Base-by-base conservation (phyloP, 2,888 invertebrate species). In the Leptogaster cylindrica region DNA sequence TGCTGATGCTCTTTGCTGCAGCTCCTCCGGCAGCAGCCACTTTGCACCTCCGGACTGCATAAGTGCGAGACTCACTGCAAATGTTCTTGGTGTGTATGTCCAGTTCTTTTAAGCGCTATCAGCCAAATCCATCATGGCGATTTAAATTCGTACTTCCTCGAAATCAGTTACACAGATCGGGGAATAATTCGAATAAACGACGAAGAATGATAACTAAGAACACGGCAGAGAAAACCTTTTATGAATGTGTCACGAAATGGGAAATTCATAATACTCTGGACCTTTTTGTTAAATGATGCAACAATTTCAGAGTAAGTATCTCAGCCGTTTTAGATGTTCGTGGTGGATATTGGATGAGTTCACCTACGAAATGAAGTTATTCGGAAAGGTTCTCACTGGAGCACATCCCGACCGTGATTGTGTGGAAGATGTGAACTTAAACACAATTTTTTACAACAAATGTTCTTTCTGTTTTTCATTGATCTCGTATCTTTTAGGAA, bases 111-210 rank as follows among this genome's bases (percentile, higher is more conserved):
- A 41, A 20, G 27, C 20, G 25, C 5, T 65, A 65, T 65, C 65
- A 20, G 18, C 20, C 10, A 51, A 65, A 51, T 50, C 36, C 65
- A 65, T 65, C 65, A 51, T 51, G 25, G 33, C 66, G 68, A 69
- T 69, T 69, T 69, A 63, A 69, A 66, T 69, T 69, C 61, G 68
- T 66, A 66, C 66, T 69, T 69, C 68, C 50, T 50, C 66, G 68
- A 69, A 69, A 69, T 69, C 68, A 51, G 36, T 4, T 65, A 36
- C 55, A 55, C 18, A 55, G 36, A 55, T 55, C 55, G 23, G 36
- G 55, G 39, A 55, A 55, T 55, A 41, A 41, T 41, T 41, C 41
- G 41, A 41, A 41, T 41, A 41, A 41, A 41, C 41, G 41, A 41
- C 41, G 41, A 41, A 18, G 14, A 41, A 41, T 14, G 41, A 41